Evolutionary conservation across 2,888 invertebrate genomes (phyloP).

Genomic region (Atethmia centrago): DNA sequence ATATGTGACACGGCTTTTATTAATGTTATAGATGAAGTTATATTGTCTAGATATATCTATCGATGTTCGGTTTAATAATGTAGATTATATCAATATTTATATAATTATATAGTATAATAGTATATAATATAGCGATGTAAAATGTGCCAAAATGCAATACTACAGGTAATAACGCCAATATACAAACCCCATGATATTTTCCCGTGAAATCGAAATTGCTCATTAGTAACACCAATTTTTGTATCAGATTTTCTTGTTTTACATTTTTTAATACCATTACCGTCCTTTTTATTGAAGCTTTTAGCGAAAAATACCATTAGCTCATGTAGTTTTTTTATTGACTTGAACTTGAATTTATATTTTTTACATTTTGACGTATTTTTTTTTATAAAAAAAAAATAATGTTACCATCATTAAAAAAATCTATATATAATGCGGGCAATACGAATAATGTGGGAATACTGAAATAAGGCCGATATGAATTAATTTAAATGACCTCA

Average conservation of each 20-base stretch:
- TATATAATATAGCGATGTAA: conserved; percentile 70
- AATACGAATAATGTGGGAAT: conserved; percentile 17
- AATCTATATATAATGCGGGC: conserved; percentile 23
- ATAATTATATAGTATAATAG: conserved; percentile 65
- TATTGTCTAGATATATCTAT: conserved; percentile 76
- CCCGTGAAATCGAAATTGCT: conserved; percentile 72
- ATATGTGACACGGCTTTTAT: conserved; percentile 81
- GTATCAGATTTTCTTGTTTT: conserved; percentile 56
- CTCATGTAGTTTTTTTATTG: conserved; percentile 29
- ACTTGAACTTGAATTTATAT: conserved; percentile 10
- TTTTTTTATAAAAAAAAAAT: background rate
- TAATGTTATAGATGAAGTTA: conserved; percentile 78
- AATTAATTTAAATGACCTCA: conserved; percentile 26
- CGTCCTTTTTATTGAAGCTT: conserved; percentile 68
- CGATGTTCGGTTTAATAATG: conserved; percentile 74
- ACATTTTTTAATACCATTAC: conserved; percentile 62
- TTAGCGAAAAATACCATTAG: conserved; percentile 21
- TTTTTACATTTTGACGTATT: conserved; percentile 21
- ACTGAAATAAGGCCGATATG: conserved; percentile 3
- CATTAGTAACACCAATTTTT: conserved; percentile 76
- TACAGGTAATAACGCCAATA: conserved; percentile 85
- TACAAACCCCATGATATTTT: conserved; percentile 73
- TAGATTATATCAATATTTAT: conserved; percentile 74
- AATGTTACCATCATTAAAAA: background rate
- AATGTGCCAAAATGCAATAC: conserved; percentile 85